Evolutionary conservation across 2,888 invertebrate species (phyloP).

Genomic region (Aproaerema taeniolella): DNA sequence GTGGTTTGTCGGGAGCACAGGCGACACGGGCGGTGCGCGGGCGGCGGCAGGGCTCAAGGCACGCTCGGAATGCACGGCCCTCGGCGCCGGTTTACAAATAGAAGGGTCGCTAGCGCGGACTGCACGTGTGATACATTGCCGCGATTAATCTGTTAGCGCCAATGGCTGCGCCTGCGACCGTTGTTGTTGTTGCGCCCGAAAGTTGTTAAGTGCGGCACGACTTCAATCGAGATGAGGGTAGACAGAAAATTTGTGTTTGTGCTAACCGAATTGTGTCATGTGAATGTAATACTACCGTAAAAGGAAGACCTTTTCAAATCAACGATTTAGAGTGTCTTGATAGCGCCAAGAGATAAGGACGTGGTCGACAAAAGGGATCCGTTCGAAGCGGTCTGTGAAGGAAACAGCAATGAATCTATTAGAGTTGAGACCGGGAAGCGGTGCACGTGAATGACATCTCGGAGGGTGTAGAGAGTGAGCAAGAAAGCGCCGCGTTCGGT

Average conservation of each 20-base stretch:
- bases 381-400: constrained; percentile 6
- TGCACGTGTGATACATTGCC: constrained; percentile 71
- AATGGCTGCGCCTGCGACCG: constrained; percentile 45
- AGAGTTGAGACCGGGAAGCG: constrained; percentile 21
- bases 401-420: constrained; percentile 17
- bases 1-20: constrained; percentile 11
- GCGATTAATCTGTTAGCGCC: constrained; percentile 67
- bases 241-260: too few relatives aligned
- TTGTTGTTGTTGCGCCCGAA: constrained; percentile 1
- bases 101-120: constrained; percentile 69
- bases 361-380: too few relatives aligned
- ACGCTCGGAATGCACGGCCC: constrained; percentile 71
- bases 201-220: too few relatives aligned
- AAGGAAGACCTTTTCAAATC: too few relatives aligned
- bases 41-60: constrained; percentile 51
- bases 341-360: too few relatives aligned
- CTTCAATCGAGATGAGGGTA: too few relatives aligned
- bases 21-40: constrained; percentile 34
- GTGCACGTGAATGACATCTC: constrained; percentile 58
- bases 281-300: too few relatives aligned
- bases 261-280: too few relatives aligned
- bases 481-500: constrained; percentile 65
- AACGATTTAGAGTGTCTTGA: too few relatives aligned
- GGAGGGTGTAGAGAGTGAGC: constrained; percentile 63
- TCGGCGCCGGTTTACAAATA: constrained; percentile 76